Evolutionary conservation across 2,113 vertebrate species (phyloP).

Genomic region (Puntigrus tetrazona): DNA sequence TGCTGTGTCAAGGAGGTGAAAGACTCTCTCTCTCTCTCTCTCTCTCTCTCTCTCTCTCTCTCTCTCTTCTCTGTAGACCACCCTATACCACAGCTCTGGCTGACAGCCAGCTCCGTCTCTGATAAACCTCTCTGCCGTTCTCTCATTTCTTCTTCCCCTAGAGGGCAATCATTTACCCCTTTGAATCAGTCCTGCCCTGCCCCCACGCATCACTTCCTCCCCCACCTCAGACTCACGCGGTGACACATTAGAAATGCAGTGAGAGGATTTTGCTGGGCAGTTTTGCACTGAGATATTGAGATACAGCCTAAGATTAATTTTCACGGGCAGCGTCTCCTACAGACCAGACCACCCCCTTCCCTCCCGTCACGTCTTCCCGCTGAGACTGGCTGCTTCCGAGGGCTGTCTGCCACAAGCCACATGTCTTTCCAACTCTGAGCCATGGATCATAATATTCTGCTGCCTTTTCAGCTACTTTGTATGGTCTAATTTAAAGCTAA

Average conservation of each 20-base stretch:
- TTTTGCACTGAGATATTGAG: constrained; percentile 49
- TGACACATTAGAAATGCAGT: constrained; percentile 54
- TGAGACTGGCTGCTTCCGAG: constrained; percentile 34
- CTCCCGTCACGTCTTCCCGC: constrained; percentile 27
- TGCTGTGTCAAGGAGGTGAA: constrained; percentile 54
- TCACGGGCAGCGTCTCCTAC: constrained; percentile 15
- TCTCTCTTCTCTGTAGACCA: constrained; percentile 46
- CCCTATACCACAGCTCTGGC: constrained; percentile 46
- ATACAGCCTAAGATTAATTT: constrained; percentile 51
- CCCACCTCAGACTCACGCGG: constrained; percentile 48
- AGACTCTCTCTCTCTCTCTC: constrained; percentile 4
- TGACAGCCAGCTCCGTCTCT: constrained; percentile 51
- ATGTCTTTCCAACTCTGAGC: not conserved
- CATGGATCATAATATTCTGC: not conserved
- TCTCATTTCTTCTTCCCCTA: constrained; percentile 59
- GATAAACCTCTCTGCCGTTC: constrained; percentile 47
- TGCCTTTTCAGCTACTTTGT: not conserved
- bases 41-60: constrained; percentile 4
- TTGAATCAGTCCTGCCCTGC: constrained; percentile 55
- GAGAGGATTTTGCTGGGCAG: constrained; percentile 41
- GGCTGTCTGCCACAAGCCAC: constrained; percentile 31
- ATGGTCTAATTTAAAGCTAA: not conserved
- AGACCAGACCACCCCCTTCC: constrained; percentile 6
- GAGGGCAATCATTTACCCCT: constrained; percentile 65
- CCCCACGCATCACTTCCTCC: constrained; percentile 36